Evolutionary conservation across 92 coral and sea anemone species (phyloP).

Genomic region (Parazoanthus atlanticus): DNA sequence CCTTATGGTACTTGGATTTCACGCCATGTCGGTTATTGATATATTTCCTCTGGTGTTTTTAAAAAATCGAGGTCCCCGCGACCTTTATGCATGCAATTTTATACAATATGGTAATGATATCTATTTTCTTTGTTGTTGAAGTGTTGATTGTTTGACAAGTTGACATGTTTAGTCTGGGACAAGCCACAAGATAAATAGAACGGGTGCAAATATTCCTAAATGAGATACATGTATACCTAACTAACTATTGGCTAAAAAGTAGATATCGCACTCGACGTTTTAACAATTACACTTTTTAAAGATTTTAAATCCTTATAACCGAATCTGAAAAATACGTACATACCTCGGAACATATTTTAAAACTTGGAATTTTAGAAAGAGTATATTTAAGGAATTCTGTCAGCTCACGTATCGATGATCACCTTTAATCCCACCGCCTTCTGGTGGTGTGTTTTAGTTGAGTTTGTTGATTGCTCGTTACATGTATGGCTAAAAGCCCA

Average conservation of each 20-base stretch:
- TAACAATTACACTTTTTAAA: too few species aligned
- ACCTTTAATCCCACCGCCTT: too few species aligned
- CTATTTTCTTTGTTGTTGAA: not conserved
- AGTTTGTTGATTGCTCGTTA: too few species aligned
- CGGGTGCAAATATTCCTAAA: not conserved
- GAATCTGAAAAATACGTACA: too few species aligned
- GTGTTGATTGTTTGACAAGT: not conserved
- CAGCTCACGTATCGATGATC: too few species aligned
- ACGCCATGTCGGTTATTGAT: not conserved
- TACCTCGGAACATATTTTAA: too few species aligned
- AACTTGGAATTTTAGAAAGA: too few species aligned
- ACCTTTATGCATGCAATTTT: not conserved
- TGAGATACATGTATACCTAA: not conserved
- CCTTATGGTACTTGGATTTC: not conserved
- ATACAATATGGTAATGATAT: not conserved
- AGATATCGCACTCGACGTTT: not conserved
- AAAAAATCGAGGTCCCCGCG: not conserved
- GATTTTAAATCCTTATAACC: too few species aligned
- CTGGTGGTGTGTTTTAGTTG: too few species aligned
- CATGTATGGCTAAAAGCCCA: too few species aligned
- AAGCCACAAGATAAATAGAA: not conserved
- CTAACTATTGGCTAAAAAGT: not conserved
- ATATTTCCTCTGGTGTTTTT: not conserved
- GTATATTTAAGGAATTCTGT: too few species aligned
- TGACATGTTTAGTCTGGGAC: not conserved